Evolutionary conservation across 2,113 vertebrate genomes (phyloP).

Genomic region (Alethe castanea): DNA sequence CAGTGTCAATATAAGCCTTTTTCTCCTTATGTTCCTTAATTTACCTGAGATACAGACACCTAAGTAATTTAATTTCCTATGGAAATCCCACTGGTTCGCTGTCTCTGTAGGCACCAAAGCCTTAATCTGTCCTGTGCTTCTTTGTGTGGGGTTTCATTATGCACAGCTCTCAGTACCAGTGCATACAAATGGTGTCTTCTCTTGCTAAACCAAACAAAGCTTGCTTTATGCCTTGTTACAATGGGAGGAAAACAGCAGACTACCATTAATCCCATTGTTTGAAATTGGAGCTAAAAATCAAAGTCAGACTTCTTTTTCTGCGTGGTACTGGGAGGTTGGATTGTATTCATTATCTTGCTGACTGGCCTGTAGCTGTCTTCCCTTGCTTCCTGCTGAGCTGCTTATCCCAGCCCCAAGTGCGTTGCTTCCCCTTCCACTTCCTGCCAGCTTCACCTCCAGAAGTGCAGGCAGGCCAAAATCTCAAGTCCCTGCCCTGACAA

Average conservation of each 20-base stretch:
- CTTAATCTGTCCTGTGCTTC: not conserved
- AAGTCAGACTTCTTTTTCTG: not conserved
- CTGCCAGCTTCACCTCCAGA: not conserved
- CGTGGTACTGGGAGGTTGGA: not conserved
- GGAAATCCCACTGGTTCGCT: not conserved
- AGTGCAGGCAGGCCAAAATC: not conserved
- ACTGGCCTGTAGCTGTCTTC: not conserved
- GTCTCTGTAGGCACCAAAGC: not conserved
- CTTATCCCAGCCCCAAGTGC: not conserved
- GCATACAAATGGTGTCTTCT: not conserved
- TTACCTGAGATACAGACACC: not conserved
- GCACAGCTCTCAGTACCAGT: not conserved
- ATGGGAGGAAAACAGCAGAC: conserved; percentile 3
- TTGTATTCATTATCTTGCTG: conserved; percentile 21
- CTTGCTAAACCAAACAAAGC: conserved; percentile 8
- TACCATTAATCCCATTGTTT: not conserved
- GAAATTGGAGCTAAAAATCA: conserved; percentile 4
- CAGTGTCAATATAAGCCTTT: not conserved
- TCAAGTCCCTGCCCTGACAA: not conserved
- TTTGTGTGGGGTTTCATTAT: not conserved
- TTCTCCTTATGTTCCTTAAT: not conserved
- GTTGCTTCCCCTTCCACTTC: conserved; percentile 57
- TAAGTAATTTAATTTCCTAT: not conserved
- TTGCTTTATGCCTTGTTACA: not conserved
- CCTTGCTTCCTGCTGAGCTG: conserved; percentile 9